Percentiles rank a stretch among this genome's conserved stretches.
Conservation (phyloP, 2,888 invertebrate species). For the Entomobrya proxima region DNA sequence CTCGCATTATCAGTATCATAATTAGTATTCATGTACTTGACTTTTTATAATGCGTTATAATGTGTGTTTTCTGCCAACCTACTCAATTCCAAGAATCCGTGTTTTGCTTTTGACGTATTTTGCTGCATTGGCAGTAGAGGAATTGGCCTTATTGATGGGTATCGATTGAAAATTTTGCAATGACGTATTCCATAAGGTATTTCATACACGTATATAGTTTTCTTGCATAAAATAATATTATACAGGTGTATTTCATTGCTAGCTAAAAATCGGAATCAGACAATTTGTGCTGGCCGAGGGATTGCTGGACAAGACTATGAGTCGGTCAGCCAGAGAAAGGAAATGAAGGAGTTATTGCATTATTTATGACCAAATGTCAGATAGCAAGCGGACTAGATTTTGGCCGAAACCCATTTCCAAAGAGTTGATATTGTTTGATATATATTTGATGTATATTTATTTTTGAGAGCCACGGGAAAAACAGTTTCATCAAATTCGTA, state of each 20-base stretch:
- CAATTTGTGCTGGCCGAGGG: conserved; percentile 4
- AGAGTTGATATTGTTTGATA: neutral
- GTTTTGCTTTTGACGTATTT: too few relatives aligned
- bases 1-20: too few relatives aligned
- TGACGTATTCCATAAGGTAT: neutral
- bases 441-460: neutral
- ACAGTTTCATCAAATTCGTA: neutral
- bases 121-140: too few relatives aligned
- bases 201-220: neutral
- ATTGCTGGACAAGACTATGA: neutral
- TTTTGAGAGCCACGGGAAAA: neutral
- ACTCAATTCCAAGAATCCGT: too few relatives aligned
- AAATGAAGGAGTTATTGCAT: conserved; percentile 66
- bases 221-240: conserved; percentile 26
- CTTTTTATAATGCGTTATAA: too few relatives aligned
- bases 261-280: conserved; percentile 8
- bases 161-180: conserved; percentile 27
- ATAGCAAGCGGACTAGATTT: neutral
- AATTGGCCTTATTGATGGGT: too few relatives aligned
- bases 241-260: neutral
- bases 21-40: too few relatives aligned
- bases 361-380: conserved; percentile 59
- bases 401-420: neutral
- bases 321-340: neutral
- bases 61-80: too few relatives aligned